Evolutionary conservation across 2,888 invertebrate species (phyloP).

Genomic region (Ormyrus pomaceus): DNA sequence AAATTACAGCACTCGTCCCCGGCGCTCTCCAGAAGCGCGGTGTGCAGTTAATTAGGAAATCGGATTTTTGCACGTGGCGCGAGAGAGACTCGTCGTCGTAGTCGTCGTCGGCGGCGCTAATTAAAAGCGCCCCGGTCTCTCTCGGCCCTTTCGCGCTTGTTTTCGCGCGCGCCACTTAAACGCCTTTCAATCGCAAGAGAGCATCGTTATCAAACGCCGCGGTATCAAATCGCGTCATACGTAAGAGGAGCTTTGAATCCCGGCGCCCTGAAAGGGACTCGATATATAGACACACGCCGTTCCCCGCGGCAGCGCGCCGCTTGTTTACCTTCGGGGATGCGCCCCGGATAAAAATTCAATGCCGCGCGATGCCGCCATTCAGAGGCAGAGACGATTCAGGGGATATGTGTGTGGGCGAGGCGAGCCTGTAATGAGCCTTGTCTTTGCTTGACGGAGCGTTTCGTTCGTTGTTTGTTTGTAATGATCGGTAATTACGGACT

Average conservation of each 20-base stretch:
- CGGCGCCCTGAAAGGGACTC: conserved; percentile 13
- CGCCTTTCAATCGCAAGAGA: conserved; percentile 44
- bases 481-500: no score
- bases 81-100: no score
- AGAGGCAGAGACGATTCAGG: no score
- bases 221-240: conserved; percentile 45
- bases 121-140: conserved; percentile 16
- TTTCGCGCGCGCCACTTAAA: conserved; percentile 37
- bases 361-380: background rate
- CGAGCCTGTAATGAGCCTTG: no score
- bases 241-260: conserved; percentile 33
- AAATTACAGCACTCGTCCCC: background rate
- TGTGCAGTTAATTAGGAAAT: conserved; percentile 3
- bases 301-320: background rate
- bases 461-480: no score
- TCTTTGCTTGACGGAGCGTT: no score
- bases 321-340: conserved; percentile 7
- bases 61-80: background rate
- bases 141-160: background rate
- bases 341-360: background rate
- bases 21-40: background rate
- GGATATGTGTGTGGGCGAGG: no score
- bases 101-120: conserved; percentile 20
- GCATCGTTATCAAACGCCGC: conserved; percentile 44
- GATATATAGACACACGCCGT: background rate